Evolutionary conservation across 2,888 invertebrate genomes (phyloP).

Genomic region (Plebejus melissa): DNA sequence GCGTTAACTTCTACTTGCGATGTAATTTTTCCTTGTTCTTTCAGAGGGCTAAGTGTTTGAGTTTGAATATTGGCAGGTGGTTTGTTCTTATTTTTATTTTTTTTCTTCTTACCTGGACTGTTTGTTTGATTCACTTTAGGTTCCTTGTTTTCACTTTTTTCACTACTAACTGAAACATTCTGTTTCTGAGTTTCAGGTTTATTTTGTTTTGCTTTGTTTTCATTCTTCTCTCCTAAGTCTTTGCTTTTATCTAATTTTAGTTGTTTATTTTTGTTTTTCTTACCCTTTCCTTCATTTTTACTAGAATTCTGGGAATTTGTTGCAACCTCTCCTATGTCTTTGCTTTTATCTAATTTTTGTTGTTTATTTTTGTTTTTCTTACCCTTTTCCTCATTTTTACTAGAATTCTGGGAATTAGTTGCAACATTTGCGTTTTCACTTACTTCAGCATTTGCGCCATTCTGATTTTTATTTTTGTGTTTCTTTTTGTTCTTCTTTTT

Average conservation of each 20-base stretch:
- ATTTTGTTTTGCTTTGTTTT: background rate
- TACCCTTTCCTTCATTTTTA: conserved; percentile 35
- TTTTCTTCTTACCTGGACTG: background rate
- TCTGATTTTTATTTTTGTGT: conserved; percentile 32
- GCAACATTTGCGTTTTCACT: conserved; percentile 21
- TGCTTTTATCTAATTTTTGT: background rate
- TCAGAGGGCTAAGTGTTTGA: conserved; percentile 29
- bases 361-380: conserved; percentile 39
- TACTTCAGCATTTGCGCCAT: conserved; percentile 17
- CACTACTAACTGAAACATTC: background rate
- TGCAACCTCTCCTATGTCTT: background rate
- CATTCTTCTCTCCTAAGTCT: background rate
- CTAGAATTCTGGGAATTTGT: background rate
- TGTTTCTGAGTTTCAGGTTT: background rate
- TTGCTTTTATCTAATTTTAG: background rate
- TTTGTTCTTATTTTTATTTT: conserved; percentile 39
- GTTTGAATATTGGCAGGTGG: conserved; percentile 30
- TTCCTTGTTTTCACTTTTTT: background rate
- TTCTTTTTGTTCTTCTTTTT: conserved; percentile 43
- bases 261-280: conserved; percentile 38
- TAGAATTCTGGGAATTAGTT: background rate
- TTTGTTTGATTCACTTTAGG: conserved; percentile 7
- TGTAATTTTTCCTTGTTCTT: conserved; percentile 43
- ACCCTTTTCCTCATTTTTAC: conserved; percentile 31
- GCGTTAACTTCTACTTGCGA: conserved; percentile 50